Conservation (phyloP, 2,888 invertebrate genomes). For the Thelaira solivaga region DNA sequence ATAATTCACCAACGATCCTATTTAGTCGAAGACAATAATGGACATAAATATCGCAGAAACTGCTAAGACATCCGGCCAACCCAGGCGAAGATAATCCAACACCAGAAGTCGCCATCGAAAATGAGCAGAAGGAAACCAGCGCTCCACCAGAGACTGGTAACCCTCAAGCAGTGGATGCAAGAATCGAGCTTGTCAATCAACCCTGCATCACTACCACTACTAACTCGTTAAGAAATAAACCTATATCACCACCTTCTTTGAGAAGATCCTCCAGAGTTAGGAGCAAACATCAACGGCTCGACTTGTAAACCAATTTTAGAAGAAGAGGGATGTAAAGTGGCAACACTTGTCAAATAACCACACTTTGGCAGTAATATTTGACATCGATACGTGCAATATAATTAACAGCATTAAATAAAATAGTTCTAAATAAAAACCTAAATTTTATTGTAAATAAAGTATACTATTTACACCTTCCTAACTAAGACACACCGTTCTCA, state of each 20-base stretch:
- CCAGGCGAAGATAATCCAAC: background rate
- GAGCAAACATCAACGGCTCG: background rate
- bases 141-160: background rate
- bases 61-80: background rate
- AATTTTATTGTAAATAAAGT: too few relatives aligned
- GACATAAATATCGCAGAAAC: background rate
- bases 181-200: background rate
- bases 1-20: constrained; percentile 14
- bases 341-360: too few relatives aligned
- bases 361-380: too few relatives aligned
- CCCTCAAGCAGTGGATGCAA: background rate
- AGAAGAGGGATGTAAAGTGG: background rate
- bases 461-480: too few relatives aligned
- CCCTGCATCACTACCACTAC: background rate
- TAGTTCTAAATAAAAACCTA: too few relatives aligned
- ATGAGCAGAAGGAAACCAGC: too few relatives aligned
- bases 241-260: background rate
- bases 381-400: too few relatives aligned
- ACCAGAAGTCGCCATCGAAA: background rate
- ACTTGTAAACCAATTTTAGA: background rate
- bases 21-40: background rate
- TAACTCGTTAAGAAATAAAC: background rate
- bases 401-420: too few relatives aligned
- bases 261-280: background rate
- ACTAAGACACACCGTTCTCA: too few relatives aligned